Conservation (phyloP, 2,113 vertebrate genomes). For the Zeus faber region DNA sequence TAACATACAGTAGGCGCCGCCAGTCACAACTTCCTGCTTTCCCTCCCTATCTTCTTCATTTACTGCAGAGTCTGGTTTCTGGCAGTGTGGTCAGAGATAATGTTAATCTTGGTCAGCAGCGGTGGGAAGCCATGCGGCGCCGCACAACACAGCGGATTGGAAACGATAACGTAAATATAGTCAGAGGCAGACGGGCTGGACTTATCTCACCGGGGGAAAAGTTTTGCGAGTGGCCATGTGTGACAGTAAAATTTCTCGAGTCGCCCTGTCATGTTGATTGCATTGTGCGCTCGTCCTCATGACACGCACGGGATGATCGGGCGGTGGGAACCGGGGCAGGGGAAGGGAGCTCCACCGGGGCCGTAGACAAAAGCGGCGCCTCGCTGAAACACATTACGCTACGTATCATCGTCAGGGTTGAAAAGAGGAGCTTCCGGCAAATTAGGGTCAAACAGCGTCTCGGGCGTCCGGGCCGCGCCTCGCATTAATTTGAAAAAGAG, state of each 20-base stretch:
- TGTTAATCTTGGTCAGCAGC: slow-evolving; percentile 74
- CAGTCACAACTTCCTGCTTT: slow-evolving; percentile 57
- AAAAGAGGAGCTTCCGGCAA: slow-evolving; percentile 1
- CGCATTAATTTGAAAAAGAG: slow-evolving; percentile 39
- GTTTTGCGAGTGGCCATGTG: slow-evolving; percentile 55
- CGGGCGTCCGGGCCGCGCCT: slow-evolving; percentile 9
- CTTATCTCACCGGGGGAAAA: slow-evolving; percentile 59
- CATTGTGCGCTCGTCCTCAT: slow-evolving; percentile 8
- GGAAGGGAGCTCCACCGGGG: not conserved
- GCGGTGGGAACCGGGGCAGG: not conserved
- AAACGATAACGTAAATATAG: slow-evolving; percentile 61
- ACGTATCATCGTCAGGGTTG: not conserved
- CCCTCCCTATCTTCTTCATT: slow-evolving; percentile 67
- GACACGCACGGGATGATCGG: slow-evolving; percentile 15
- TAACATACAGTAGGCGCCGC: slow-evolving; percentile 46
- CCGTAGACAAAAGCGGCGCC: too few species aligned
- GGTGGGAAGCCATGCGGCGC: slow-evolving; percentile 54
- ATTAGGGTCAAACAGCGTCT: slow-evolving; percentile 15
- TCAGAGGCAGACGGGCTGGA: slow-evolving; percentile 53
- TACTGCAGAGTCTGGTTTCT: slow-evolving; percentile 66
- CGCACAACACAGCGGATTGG: slow-evolving; percentile 62
- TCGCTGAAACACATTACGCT: slow-evolving; percentile 1
- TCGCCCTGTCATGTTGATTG: slow-evolving; percentile 43
- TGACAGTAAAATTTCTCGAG: slow-evolving; percentile 44
- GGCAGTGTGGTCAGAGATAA: slow-evolving; percentile 71